Conservation (phyloP, 2,113 vertebrate genomes). For the Setophaga kirtlandii region DNA sequence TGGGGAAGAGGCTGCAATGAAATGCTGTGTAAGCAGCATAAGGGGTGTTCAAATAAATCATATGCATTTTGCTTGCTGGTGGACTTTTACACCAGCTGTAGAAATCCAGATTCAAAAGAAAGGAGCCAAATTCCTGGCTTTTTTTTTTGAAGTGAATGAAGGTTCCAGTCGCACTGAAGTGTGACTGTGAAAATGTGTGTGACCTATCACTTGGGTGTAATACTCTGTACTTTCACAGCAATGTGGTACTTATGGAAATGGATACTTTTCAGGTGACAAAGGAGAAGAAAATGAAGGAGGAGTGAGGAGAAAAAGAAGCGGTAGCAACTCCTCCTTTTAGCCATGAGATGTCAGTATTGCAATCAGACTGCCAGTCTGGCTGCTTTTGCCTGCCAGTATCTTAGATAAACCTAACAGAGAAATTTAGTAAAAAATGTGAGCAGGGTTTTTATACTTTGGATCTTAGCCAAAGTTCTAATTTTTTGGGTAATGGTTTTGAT, state of each 20-base stretch:
- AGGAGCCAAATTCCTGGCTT: not conserved
- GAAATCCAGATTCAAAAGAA: not conserved
- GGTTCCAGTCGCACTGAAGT: not conserved
- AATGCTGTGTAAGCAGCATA: not conserved
- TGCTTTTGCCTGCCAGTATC: not conserved
- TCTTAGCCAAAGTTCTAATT: not conserved
- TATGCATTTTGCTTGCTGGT: not conserved
- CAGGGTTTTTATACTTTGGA: not conserved
- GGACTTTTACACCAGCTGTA: not conserved
- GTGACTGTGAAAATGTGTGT: not conserved
- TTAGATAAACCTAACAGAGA: not conserved
- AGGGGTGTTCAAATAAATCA: not conserved
- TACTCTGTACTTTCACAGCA: not conserved
- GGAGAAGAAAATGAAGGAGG: not conserved
- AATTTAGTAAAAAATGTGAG: not conserved
- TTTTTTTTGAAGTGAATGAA: not conserved
- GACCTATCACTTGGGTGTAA: not conserved
- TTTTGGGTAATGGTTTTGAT: not conserved
- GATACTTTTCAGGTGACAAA: not conserved
- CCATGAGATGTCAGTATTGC: conserved; percentile 52
- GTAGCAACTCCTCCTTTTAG: not conserved
- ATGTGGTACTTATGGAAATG: not conserved
- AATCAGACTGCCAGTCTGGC: not conserved
- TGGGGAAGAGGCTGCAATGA: not conserved
- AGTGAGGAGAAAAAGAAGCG: not conserved